Evolutionary conservation across 1,140 invertebrate species (phyloP).

Genomic region (Penaeus japonicus): DNA sequence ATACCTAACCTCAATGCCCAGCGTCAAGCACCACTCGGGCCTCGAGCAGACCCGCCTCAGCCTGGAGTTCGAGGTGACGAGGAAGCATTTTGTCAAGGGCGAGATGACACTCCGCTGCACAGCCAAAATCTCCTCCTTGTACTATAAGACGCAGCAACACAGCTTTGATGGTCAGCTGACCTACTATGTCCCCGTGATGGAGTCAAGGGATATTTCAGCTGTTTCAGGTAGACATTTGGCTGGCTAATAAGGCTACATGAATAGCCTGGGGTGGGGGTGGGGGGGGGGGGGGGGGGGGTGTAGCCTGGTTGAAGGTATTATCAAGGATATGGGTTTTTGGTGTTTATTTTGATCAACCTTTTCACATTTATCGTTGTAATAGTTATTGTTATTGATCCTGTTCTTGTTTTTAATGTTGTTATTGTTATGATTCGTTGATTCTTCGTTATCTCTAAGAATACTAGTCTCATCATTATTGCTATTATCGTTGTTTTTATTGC

Average conservation of each 20-base stretch:
- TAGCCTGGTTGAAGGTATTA: neutral
- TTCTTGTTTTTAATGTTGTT: too few species aligned
- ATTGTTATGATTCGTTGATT: too few species aligned
- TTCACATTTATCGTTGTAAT: too few species aligned
- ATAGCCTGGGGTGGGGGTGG: neutral
- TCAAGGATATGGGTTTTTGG: neutral
- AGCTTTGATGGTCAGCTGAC: conserved; percentile 24
- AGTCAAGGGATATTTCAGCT: conserved; percentile 34
- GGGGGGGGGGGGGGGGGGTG: neutral
- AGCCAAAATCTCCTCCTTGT: conserved; percentile 27
- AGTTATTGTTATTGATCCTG: too few species aligned
- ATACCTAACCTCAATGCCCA: conserved; percentile 1
- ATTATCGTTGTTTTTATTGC: too few species aligned
- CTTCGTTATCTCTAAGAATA: too few species aligned
- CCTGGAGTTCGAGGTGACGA: conserved; percentile 16
- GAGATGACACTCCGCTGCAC: conserved; percentile 32
- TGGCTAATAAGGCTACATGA: neutral
- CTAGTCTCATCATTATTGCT: too few species aligned
- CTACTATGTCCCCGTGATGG: conserved; percentile 43
- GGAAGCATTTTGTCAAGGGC: conserved; percentile 24
- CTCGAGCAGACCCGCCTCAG: conserved; percentile 7
- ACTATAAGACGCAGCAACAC: conserved; percentile 40
- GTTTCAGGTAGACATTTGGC: neutral
- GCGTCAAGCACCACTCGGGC: conserved; percentile 4
- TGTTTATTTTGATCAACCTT: neutral